These are phyloP conservation scores for Odontomyia ornata DNA, from an alignment of 2,888 invertebrate genomes.

Conservation along the genomic window DNA sequence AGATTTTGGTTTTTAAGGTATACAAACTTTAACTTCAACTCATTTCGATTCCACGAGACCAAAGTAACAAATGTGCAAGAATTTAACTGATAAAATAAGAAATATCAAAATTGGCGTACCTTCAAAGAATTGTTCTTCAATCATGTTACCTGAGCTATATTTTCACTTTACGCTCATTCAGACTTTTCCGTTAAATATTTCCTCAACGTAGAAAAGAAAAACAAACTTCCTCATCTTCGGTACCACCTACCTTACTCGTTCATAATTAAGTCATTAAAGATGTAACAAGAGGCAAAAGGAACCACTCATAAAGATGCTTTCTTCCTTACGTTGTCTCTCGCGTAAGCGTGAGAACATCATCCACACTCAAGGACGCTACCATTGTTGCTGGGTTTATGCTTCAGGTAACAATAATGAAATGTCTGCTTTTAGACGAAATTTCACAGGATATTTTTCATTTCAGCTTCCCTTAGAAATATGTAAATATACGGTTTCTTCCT, in stretches of 20 bases:
- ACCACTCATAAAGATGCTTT: slow-evolving; percentile 26
- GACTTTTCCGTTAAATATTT: background rate
- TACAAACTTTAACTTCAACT: background rate
- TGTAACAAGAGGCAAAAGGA: slow-evolving; percentile 8
- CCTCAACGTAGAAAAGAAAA: background rate
- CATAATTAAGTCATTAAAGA: slow-evolving; percentile 39
- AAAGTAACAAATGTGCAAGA: slow-evolving; percentile 33
- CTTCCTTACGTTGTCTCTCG: background rate
- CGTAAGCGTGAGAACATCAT: background rate
- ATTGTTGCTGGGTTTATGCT: background rate
- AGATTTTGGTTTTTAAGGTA: no score
- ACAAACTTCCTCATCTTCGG: slow-evolving; percentile 13
- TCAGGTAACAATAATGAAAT: slow-evolving; percentile 19
- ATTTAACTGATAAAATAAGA: slow-evolving; percentile 30
- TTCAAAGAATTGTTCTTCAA: background rate
- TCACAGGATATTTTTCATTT: slow-evolving; percentile 19
- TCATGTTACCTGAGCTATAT: background rate
- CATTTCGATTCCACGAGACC: background rate
- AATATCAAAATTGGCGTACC: slow-evolving; percentile 13
- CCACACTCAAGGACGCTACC: background rate
- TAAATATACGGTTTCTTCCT: slow-evolving; percentile 24
- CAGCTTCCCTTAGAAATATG: slow-evolving; percentile 20
- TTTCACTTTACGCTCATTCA: slow-evolving; percentile 11
- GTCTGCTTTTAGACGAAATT: background rate
- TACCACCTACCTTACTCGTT: slow-evolving; percentile 20